phyloP scores from a whole-genome alignment of 1,140 invertebrate species.

The Proctacanthus coquilletti region DNA sequence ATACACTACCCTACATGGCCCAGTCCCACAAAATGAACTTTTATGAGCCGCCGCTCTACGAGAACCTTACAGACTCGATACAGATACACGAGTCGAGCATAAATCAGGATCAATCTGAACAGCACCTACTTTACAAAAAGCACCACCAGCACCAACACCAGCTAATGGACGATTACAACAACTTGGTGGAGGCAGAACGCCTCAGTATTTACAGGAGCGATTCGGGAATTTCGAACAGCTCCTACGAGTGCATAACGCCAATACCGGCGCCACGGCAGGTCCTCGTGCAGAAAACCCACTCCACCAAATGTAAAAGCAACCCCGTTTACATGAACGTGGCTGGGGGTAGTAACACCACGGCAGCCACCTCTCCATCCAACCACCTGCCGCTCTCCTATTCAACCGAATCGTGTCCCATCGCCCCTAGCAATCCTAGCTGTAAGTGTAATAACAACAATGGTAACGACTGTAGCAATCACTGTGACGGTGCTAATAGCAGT shows the following conservation, averaged over 20 bases:
- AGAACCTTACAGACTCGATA: conserved; percentile 35
- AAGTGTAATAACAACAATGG: not conserved
- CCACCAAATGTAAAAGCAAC: conserved; percentile 1
- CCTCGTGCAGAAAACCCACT: conserved; percentile 2
- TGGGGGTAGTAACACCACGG: too few species aligned
- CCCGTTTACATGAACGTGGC: conserved; percentile 18
- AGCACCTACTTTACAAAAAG: too few species aligned
- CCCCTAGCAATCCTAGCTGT: too few species aligned
- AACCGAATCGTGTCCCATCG: too few species aligned
- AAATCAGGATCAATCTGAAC: too few species aligned
- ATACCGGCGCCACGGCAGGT: conserved; percentile 6
- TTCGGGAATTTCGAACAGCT: conserved; percentile 29
- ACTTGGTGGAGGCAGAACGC: conserved; percentile 22
- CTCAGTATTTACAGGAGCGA: conserved; percentile 28
- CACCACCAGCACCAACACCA: conserved; percentile 26
- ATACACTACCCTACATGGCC: not conserved
- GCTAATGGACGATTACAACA: conserved; percentile 19
- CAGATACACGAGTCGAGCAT: conserved; percentile 31
- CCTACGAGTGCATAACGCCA: conserved; percentile 21
- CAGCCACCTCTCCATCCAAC: conserved; percentile 11
- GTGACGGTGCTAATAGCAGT: too few species aligned
- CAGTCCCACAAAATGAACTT: conserved; percentile 12
- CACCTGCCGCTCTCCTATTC: too few species aligned
- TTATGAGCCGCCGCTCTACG: conserved; percentile 25
- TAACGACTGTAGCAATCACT: conserved; percentile 6